Percentiles rank a stretch among this genome's conserved stretches.
Conservation (phyloP, 2,797 vertebrate species). For the Acestrorhynchus altus region DNA sequence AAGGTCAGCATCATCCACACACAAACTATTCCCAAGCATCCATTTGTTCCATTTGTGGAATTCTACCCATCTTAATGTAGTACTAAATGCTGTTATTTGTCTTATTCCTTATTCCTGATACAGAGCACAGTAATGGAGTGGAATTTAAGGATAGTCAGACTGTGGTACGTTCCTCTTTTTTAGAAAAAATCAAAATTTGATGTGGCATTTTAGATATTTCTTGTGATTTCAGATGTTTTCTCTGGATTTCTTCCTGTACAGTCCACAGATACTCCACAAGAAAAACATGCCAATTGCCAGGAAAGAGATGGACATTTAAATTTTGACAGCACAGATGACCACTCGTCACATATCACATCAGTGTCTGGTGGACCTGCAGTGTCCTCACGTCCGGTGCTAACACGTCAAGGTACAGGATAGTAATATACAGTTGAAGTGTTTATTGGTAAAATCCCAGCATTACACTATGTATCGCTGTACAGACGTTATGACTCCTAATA, state of each 20-base stretch:
- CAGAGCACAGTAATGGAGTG: conserved; percentile 85
- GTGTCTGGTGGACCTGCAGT: conserved; percentile 59
- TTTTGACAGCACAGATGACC: conserved; percentile 58
- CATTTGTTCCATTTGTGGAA: not conserved
- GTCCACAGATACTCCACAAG: conserved; percentile 69
- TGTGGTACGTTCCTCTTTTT: conserved; percentile 78
- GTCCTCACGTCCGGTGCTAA: conserved; percentile 70
- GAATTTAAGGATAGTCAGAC: conserved; percentile 84
- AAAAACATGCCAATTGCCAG: conserved; percentile 80
- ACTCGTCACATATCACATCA: conserved; percentile 59
- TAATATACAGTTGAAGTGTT: not conserved
- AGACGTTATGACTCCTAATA: no score
- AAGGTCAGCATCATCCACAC: conserved; percentile 46
- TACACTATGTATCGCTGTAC: no score
- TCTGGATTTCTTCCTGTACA: conserved; percentile 53
- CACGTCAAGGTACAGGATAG: conserved; percentile 74
- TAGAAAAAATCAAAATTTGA: not conserved
- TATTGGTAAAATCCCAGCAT: no score
- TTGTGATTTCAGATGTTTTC: not conserved
- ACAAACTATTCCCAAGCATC: not conserved
- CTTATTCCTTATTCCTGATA: conserved; percentile 33
- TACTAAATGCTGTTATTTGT: conserved; percentile 8
- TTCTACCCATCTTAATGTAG: not conserved
- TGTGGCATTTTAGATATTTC: no score
- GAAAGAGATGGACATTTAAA: conserved; percentile 72